Base-by-base conservation (phyloP, 2,888 invertebrate genomes). In the Rhamnusium bicolor region DNA sequence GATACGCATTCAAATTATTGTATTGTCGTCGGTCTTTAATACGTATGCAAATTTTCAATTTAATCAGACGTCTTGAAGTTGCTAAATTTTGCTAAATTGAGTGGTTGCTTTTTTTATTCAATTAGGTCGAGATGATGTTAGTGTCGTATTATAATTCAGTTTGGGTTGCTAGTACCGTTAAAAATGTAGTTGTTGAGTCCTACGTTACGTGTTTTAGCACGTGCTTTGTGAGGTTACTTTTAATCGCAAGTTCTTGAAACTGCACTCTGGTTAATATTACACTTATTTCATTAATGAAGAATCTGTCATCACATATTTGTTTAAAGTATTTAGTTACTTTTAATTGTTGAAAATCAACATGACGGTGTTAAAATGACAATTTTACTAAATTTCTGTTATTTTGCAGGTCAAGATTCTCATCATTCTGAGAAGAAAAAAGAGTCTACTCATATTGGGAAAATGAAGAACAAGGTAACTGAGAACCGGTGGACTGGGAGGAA, bases 401-500 rank as follows among this genome's bases (percentile, higher is more conserved):
- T 69, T 49, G 19, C 75, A 81, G 81, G 69, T 77, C 78, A 79
- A 24, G 75, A 67, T 63, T 56, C 66, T 3, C 51, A 56, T 18
- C 72, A 71, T 46, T 49, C 65, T 14, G 79, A 77, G 14, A 74
- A 73, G 68, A 79, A 79, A 65, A 81, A 79, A 67, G 79, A 79
- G 14, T 29, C 40, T 51, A 51, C 69, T n/a, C 65, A 72, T 14
- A 27, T 32, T 27, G 76, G 73, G 27, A 85, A 85, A 72, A 75
- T 74, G 19, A 91, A 91, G 85, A 92, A 92, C 84, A 87, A 88
- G 76, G 80, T 68, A 53, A 49, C 75, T 0, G 81, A 82, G 18
- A 78, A 69, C 87, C 89, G 29, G 81, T 89, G 67, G 86, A 87
- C 84, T 88, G 90, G 89, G 88, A 89, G 86, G 85, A 88, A 77